Evolutionary conservation across 2,797 vertebrate species (phyloP), one percentile per base, ranked within the genome.

Genomic region (Paedocypris micromegethes): DNA sequence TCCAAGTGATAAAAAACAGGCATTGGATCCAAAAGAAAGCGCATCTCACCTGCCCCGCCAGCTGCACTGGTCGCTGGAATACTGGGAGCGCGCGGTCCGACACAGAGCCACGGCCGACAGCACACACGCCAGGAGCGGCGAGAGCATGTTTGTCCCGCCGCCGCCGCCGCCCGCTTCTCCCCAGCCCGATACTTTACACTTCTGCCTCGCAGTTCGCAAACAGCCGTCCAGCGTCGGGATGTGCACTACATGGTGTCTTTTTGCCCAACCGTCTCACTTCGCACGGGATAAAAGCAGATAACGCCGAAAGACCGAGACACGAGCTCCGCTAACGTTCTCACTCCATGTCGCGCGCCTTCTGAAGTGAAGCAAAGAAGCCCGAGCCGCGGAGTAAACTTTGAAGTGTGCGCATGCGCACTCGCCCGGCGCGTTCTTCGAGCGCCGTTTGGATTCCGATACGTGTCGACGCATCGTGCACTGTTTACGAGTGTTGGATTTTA

Each of bases 51-150:
- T 98, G 80, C 95, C 96, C 86, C 90, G 96, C 96, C 96, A 98
- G 86, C 92, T 96, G 89, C 96, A 98, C 89, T 95, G 89, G 83
- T 98, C 94, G 79, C 95, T 97, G 9, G 94, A 94, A 82, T 96
- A 96, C 73, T 97, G 96, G 68, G 91, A 83, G 6, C 83, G 65
- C 79, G 88, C 88, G 49, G 86, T 84, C 79, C 89, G 84, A 75
- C 89, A 88, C 72, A 95, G 82, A 9, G 89, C 77, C 5, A 90
- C 78, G 53, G 90, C 83, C 68, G 87, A 84, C 83, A 90, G 80
- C 73, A 88, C 64, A 74, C 81, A 81, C 82, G 86, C 84, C 78
- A 90, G 81, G 77, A 83, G 78, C 83, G 83, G 83, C 78, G 73
- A 79, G 77, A 89, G 82, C 91, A 91, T 91, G 85, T 85, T 89